These are phyloP conservation scores for Luperina testacea DNA, from an alignment of 2,888 invertebrate genomes.

Conservation along the genomic window DNA sequence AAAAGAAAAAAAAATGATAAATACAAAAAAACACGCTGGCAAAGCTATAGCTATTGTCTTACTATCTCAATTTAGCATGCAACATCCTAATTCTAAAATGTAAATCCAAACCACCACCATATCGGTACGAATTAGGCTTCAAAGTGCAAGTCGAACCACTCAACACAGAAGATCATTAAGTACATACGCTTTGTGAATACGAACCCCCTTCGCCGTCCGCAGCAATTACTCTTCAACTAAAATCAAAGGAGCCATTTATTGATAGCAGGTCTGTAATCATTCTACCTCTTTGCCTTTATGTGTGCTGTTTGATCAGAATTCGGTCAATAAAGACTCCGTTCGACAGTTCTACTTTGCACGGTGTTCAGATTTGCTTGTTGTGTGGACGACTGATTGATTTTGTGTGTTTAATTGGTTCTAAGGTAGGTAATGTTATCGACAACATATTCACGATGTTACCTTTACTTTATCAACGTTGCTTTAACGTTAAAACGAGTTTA, in stretches of 20 bases:
- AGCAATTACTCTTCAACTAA: slow-evolving; percentile 61
- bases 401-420: background rate
- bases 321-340: slow-evolving; percentile 8
- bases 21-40: no score
- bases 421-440: background rate
- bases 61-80: background rate
- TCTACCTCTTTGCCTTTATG: slow-evolving; percentile 27
- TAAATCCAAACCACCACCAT: background rate
- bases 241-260: slow-evolving; percentile 62
- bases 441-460: background rate
- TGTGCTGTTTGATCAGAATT: slow-evolving; percentile 27
- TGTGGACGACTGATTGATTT: background rate
- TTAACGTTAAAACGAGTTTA: no score
- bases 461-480: background rate
- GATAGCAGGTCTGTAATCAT: slow-evolving; percentile 50
- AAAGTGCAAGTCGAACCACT: slow-evolving; percentile 32
- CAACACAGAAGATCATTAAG: slow-evolving; percentile 22
- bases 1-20: no score
- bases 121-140: slow-evolving; percentile 18
- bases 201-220: slow-evolving; percentile 29
- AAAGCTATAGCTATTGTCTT: background rate
- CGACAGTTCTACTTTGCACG: slow-evolving; percentile 8
- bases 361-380: background rate
- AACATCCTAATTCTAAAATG: background rate
- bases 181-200: slow-evolving; percentile 48